Conservation (phyloP, 2,797 vertebrate species). For the Australoheros facetus region DNA sequence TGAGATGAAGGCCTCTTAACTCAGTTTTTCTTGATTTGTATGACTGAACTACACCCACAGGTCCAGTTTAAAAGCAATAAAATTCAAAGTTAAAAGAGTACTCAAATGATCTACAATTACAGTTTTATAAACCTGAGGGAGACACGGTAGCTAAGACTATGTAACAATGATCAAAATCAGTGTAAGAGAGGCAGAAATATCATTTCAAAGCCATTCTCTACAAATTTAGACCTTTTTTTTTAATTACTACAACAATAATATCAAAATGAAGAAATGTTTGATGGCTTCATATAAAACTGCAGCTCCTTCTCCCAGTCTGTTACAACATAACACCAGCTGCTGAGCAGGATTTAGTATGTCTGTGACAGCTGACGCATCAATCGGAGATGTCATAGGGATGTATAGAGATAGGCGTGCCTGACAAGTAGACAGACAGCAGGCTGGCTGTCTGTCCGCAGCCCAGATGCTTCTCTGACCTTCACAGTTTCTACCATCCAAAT, state of each 20-base stretch:
- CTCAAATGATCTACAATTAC: background rate
- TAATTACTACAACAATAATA: background rate
- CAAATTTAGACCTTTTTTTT: background rate
- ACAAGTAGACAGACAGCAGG: constrained; percentile 30
- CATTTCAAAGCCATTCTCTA: background rate
- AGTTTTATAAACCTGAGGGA: background rate
- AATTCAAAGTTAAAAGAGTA: background rate
- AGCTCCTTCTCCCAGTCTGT: constrained; percentile 5
- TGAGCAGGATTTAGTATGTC: constrained; percentile 13
- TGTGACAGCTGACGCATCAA: constrained; percentile 22
- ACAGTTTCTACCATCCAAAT: constrained; percentile 6
- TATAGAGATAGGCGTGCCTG: constrained; percentile 1
- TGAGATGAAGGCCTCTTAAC: background rate
- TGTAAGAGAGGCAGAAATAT: background rate
- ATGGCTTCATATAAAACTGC: background rate
- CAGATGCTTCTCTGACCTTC: constrained; percentile 33
- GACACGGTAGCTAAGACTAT: background rate
- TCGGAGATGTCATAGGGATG: constrained; percentile 31
- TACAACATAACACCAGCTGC: constrained; percentile 18
- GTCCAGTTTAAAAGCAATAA: background rate
- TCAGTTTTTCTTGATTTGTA: background rate
- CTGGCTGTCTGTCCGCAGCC: constrained; percentile 35
- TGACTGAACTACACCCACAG: background rate
- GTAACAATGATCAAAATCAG: background rate
- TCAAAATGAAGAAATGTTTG: background rate